Evolutionary conservation across 2,797 vertebrate species (phyloP), one percentile per base, ranked within the genome.

Genomic region (Octomys mimax): DNA sequence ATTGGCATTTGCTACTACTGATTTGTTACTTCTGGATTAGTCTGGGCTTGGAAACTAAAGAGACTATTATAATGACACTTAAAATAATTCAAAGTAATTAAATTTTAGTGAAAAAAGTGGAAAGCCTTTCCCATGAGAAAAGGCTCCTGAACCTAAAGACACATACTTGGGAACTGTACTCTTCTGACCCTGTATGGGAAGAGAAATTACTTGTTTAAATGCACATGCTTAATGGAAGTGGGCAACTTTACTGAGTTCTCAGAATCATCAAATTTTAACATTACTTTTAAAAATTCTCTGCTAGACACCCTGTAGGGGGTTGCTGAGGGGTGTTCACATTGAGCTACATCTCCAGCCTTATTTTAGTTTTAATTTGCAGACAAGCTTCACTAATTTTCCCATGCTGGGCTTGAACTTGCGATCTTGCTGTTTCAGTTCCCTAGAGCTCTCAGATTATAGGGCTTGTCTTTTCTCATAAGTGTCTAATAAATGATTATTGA

Each of bases 11-110:
- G 24, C 28, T 64, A 64, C 46, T 96, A 92, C 46, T 54, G 46
- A 87, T 84, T 91, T 95, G 86, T 96, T 70, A 93, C 42, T 88
- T 73, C 73, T 86, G 87, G 59, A 28, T 89, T 88, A 80, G n/a
- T 83, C 77, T 77, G 61, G 28, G 59, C 28, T 94, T 89, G 57
- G 93, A 95, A 96, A 61, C 62, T 36, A 66, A 92, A 84, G 80
- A 87, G 89, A 70, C 61, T 84, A 57, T 90, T 87, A 79, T 42
- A 92, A 75, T 96, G 89, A 87, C 70, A 75, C 91, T 78, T 94
- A 96, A 92, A 94, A 86, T 89, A 85, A 71, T 61, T 79, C 49
- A 24, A 95, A 66, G 59, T 93, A 91, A 96, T 97, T 96, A 93
- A 83, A 81, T 84, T 95, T 91, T 82, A 85, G 61, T n/a, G 21